phyloP scores from a whole-genome alignment of 2,797 vertebrate species.

The Pempheris klunzingeri region DNA sequence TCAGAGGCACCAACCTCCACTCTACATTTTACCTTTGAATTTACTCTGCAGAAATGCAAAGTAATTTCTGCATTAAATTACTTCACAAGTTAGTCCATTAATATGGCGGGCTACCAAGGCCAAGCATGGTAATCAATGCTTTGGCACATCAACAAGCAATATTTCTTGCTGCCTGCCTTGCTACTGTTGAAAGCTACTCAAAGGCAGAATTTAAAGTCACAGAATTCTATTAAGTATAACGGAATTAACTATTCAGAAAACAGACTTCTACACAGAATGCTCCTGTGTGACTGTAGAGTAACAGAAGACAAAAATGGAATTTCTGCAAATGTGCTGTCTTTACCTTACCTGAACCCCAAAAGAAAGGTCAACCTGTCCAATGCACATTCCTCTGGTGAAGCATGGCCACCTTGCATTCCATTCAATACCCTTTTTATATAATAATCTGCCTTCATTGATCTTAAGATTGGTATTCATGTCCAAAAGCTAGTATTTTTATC shows the following conservation, averaged over 20 bases:
- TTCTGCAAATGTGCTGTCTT: conserved; percentile 28
- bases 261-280: conserved; percentile 6
- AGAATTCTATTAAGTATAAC: conserved; percentile 42
- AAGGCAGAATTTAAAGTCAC: conserved; percentile 23
- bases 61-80: conserved; percentile 65
- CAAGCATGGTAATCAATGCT: conserved; percentile 51
- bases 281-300: conserved; percentile 10
- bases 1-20: conserved; percentile 57
- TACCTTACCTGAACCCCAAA: conserved; percentile 40
- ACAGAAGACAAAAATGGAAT: conserved; percentile 34
- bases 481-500: conserved; percentile 26
- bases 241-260: conserved; percentile 19
- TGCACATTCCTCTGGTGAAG: conserved; percentile 39
- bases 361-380: conserved; percentile 64
- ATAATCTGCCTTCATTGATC: conserved; percentile 32
- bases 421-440: conserved; percentile 20
- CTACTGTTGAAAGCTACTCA: conserved; percentile 30
- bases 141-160: conserved; percentile 33
- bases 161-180: conserved; percentile 20
- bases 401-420: conserved; percentile 17
- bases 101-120: conserved; percentile 35
- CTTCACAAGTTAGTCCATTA: conserved; percentile 49
- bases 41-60: conserved; percentile 52
- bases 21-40: conserved; percentile 63
- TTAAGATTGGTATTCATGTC: conserved; percentile 27